A percentile compares a stretch with the other conserved stretches of the same genome.
phyloP scores from a whole-genome alignment of 1,140 invertebrate genomes.

The Leguminivora glycinivorella region DNA sequence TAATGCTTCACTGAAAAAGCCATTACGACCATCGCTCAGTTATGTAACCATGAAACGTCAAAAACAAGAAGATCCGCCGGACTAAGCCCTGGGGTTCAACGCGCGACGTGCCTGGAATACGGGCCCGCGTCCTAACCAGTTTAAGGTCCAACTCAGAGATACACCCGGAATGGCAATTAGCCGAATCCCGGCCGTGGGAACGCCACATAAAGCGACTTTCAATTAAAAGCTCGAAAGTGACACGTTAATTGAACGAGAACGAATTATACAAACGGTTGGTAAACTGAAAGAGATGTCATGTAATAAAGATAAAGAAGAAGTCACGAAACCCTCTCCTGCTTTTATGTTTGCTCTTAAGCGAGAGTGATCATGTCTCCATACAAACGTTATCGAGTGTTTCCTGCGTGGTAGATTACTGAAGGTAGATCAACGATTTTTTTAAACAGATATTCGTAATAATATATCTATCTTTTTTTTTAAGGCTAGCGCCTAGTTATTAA shows the following conservation, averaged over 20 bases:
- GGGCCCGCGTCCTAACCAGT: conserved; percentile 45
- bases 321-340: no score
- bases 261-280: neutral
- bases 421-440: no score
- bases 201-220: conserved; percentile 38
- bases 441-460: no score
- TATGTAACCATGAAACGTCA: conserved; percentile 39
- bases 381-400: no score
- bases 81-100: conserved; percentile 42
- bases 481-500: no score
- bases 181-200: conserved; percentile 33
- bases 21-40: conserved; percentile 28
- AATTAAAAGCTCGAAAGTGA: conserved; percentile 38
- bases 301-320: no score
- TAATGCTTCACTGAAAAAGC: conserved; percentile 18
- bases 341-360: no score
- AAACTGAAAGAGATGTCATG: neutral
- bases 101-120: conserved; percentile 45
- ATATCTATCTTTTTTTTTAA: no score
- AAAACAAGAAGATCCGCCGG: conserved; percentile 45
- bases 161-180: conserved; percentile 48
- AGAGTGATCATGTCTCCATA: no score
- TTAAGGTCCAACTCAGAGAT: conserved; percentile 45
- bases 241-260: conserved; percentile 20
- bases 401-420: no score